These are phyloP conservation scores for Sturnus vulgaris DNA, from an alignment of 2,113 vertebrate genomes.

Conservation along the genomic window DNA sequence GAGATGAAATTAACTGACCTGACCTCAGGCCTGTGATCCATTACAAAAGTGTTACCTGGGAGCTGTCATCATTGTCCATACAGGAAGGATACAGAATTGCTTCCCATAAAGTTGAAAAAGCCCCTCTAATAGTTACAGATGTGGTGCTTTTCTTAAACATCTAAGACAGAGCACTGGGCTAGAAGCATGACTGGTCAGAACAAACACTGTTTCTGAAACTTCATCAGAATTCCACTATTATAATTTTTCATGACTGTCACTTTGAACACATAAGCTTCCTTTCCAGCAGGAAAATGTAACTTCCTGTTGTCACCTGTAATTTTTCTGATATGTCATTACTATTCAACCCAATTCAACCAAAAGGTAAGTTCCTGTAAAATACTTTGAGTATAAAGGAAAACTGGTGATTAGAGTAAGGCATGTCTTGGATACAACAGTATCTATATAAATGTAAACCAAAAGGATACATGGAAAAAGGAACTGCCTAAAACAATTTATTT, in stretches of 20 bases:
- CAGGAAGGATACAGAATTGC: background rate
- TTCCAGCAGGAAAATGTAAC: conserved; percentile 15
- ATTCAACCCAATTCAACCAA: background rate
- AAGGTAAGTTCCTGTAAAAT: background rate
- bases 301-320: background rate
- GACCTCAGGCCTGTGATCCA: background rate
- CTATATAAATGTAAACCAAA: background rate
- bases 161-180: background rate
- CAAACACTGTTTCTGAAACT: background rate
- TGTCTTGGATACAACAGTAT: background rate
- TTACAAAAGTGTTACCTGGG: background rate
- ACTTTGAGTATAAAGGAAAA: background rate
- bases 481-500: background rate
- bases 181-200: background rate
- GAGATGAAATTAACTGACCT: background rate
- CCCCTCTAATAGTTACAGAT: background rate
- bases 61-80: background rate
- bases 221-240: background rate
- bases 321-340: background rate
- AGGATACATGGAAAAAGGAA: background rate
- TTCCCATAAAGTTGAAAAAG: background rate
- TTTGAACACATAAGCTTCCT: background rate
- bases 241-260: background rate
- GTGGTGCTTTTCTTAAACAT: background rate
- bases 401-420: background rate